Base-by-base conservation (phyloP, 2,113 vertebrate genomes). In the Murina feae region DNA sequence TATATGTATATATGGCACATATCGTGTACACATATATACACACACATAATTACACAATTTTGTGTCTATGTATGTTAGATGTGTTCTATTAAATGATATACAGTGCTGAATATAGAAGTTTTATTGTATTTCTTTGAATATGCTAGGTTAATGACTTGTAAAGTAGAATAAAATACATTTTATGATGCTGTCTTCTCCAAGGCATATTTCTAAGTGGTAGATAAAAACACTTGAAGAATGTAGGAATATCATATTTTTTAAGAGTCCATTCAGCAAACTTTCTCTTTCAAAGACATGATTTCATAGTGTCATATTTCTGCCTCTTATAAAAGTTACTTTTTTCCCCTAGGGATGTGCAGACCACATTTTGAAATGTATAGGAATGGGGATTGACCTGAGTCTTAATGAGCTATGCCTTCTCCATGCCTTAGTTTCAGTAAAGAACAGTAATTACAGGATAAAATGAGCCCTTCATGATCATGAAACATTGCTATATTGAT, bases 321-420 rank as follows among this genome's bases (percentile, higher is more conserved):
- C 74, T 95, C 89, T 84, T 32, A 44, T 92, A 65, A 53, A 51
- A 91, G 44, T 86, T 93, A 91, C 63, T 89, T 94, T 86, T 74
- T 72, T 0, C 74, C 44, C 47, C 2, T 80, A 95, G 30, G 47
- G 55, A 75, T 97, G 79, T 97, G 90, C 97, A 96, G 32, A 95
- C 65, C 90, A 49, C 69, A 35, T 95, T 97, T 96, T 91, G 51
- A 93, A 97, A 97, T 92, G 93, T 96, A 88, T 76, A 55, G 68
- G 13, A n/a, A 89, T 9, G 21, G 69, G 42, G 0, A 4, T 39
- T 97, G 60, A 80, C 17, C 85, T 95, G 92, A 97, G 37, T 58
- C 63, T 97, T 96, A 97, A 96, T 95, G 89, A 98, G 51, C 74
- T 96, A 98, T 89, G 76, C 4, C 60, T 97, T 90, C 86, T 97